Conservation (phyloP, 2,797 vertebrate species). For the Falco rusticolus region DNA sequence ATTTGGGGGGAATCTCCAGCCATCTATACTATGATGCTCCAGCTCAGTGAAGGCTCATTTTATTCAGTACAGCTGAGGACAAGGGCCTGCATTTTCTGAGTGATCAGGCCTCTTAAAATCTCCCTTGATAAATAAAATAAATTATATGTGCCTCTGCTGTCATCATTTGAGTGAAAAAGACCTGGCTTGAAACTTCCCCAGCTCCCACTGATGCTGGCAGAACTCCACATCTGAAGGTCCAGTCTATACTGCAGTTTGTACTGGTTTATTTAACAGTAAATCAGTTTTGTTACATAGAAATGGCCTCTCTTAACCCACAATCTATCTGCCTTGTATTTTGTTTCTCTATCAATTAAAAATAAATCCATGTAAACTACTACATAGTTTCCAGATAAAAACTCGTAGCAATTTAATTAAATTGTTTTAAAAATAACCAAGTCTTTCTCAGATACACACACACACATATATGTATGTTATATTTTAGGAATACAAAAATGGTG, state of each 20-base stretch:
- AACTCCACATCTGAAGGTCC: background rate
- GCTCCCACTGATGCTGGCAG: background rate
- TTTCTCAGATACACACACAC: background rate
- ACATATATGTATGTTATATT: background rate
- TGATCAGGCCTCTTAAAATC: slow-evolving; percentile 6
- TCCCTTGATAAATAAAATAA: slow-evolving; percentile 20
- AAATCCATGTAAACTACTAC: background rate
- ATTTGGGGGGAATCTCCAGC: background rate
- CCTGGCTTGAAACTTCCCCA: background rate
- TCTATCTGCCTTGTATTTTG: background rate
- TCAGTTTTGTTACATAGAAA: background rate
- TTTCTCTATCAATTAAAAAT: background rate
- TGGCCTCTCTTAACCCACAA: background rate
- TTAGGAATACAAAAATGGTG: background rate
- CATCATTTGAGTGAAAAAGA: background rate
- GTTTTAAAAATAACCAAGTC: background rate
- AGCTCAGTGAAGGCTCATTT: background rate
- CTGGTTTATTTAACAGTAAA: background rate
- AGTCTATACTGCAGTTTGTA: background rate
- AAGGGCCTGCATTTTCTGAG: background rate
- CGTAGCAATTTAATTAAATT: background rate
- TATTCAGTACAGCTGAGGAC: background rate
- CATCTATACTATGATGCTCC: fast-evolving
- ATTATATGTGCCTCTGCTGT: background rate
- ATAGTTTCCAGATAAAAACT: background rate